phyloP scores from a whole-genome alignment of 2,888 invertebrate genomes.

The Heteropelma amictum region DNA sequence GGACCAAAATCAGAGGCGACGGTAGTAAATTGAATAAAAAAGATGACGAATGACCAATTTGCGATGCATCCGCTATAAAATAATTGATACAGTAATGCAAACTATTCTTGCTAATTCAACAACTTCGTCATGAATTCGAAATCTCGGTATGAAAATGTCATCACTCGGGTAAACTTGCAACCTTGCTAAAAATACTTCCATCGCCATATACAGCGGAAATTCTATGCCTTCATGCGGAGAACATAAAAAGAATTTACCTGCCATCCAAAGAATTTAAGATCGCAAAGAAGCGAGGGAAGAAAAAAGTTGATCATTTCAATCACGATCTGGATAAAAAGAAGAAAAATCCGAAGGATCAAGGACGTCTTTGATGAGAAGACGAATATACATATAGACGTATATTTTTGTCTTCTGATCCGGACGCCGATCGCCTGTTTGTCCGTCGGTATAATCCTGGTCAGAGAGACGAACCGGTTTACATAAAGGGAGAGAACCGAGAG shows the following conservation, averaged over 20 bases:
- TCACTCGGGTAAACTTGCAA: neutral
- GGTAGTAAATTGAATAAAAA: neutral
- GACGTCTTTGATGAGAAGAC: conserved; percentile 21
- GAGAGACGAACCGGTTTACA: conserved; percentile 55
- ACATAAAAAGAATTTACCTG: neutral
- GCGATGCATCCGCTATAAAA: no score
- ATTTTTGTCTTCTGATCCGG: conserved; percentile 44
- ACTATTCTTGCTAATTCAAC: no score
- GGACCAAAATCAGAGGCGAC: neutral
- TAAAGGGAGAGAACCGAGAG: conserved; percentile 36
- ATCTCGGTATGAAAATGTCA: neutral
- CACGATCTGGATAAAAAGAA: conserved; percentile 6
- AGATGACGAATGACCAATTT: no score
- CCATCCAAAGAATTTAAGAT: neutral
- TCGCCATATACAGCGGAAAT: neutral
- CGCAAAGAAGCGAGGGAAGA: neutral
- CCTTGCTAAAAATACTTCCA: neutral
- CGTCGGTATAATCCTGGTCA: conserved; percentile 52
- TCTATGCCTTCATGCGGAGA: neutral
- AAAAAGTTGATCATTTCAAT: neutral
- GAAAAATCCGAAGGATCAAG: conserved; percentile 21
- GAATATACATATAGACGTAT: neutral
- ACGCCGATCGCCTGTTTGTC: conserved; percentile 55
- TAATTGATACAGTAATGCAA: no score
- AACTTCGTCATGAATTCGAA: no score